A percentile compares a stretch with the other conserved stretches of the same genome.
phyloP scores from a whole-genome alignment of 2,797 vertebrate genomes.

The Phataginus tricuspis region DNA sequence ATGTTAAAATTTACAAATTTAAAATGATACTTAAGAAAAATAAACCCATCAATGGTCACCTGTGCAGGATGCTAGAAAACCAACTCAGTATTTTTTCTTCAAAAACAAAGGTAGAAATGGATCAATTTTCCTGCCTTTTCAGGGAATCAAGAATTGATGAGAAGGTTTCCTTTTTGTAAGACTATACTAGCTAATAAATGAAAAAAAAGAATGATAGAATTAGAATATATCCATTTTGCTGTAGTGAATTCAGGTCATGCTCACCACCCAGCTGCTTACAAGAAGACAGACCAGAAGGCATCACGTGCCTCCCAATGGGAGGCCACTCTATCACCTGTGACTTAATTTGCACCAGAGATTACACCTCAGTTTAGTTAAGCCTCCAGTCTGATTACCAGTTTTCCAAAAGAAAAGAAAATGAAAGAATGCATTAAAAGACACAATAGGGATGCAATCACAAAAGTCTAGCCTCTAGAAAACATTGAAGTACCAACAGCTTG shows the following conservation, averaged over 20 bases:
- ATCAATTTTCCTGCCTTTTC: not conserved
- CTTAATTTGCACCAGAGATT: not conserved
- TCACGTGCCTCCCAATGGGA: not conserved
- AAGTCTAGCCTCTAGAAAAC: not conserved
- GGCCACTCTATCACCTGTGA: not conserved
- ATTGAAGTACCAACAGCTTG: not conserved
- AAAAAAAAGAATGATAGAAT: not conserved
- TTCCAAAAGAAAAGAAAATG: constrained; percentile 41
- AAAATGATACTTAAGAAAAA: not conserved
- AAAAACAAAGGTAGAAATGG: not conserved
- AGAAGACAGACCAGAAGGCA: not conserved
- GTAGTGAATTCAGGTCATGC: not conserved
- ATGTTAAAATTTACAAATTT: constrained; percentile 4
- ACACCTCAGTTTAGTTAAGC: not conserved
- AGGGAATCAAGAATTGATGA: not conserved
- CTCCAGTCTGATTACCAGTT: not conserved
- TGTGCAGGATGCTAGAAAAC: not conserved
- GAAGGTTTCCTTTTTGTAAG: not conserved
- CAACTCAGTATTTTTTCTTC: not conserved
- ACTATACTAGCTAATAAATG: not conserved
- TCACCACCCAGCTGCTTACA: not conserved
- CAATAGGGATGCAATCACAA: not conserved
- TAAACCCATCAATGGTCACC: not conserved
- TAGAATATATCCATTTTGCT: not conserved
- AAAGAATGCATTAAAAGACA: constrained; percentile 4